A percentile compares a stretch with the other conserved stretches of the same genome.
phyloP scores from a whole-genome alignment of 1,140 invertebrate species.

The Megalopta genalis region DNA sequence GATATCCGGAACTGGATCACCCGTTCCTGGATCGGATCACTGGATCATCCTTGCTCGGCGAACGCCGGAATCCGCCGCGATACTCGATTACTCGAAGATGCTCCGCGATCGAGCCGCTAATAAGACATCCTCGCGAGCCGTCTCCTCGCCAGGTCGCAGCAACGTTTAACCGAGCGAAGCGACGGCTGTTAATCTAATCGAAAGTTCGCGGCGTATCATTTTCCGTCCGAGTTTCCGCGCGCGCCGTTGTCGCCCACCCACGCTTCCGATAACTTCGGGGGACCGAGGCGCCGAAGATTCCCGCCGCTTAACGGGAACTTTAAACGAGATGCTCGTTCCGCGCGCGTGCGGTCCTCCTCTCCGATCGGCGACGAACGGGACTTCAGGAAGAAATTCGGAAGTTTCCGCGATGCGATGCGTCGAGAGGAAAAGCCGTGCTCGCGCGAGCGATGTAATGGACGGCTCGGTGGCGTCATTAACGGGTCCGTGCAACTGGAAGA shows the following conservation, averaged over 20 bases:
- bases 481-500: no score
- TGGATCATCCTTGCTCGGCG: no score
- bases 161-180: neutral
- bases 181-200: slow-evolving; percentile 46
- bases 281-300: slow-evolving; percentile 25
- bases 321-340: slow-evolving; percentile 20
- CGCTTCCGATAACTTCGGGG: slow-evolving; percentile 29
- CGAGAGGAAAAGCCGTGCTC: neutral
- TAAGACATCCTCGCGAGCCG: neutral
- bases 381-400: neutral
- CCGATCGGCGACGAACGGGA: neutral
- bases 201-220: slow-evolving; percentile 45
- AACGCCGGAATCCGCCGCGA: neutral
- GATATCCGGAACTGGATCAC: neutral
- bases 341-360: neutral
- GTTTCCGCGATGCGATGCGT: neutral
- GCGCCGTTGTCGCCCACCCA: neutral
- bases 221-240: neutral
- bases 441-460: no score
- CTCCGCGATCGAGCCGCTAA: neutral
- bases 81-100: neutral
- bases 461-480: no score
- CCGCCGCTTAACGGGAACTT: slow-evolving; percentile 37
- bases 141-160: neutral
- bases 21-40: no score